Conservation (phyloP, 2,888 invertebrate species). For the Pteria penguin region DNA sequence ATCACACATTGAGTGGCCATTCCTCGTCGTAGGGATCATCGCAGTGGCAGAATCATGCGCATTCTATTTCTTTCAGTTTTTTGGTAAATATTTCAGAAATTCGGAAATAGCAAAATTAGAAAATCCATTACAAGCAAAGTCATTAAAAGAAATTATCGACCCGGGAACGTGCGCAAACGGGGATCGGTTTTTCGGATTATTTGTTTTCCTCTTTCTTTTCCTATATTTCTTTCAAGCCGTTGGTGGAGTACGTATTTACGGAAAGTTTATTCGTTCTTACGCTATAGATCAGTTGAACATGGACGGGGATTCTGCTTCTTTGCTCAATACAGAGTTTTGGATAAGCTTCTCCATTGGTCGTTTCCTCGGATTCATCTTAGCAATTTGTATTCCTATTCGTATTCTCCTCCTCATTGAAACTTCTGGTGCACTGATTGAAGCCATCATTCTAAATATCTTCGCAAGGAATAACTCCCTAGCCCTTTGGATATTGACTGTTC, state of each 20-base stretch:
- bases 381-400: constrained; percentile 57
- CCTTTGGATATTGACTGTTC: constrained; percentile 59
- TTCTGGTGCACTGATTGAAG: constrained; percentile 46
- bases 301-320: constrained; percentile 55
- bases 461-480: constrained; percentile 46
- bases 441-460: constrained; percentile 55
- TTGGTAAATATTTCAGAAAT: constrained; percentile 1
- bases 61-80: constrained; percentile 54
- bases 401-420: constrained; percentile 56
- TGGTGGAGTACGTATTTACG: constrained; percentile 63
- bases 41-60: constrained; percentile 43
- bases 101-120: background rate
- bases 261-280: constrained; percentile 65
- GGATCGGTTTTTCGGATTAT: constrained; percentile 51
- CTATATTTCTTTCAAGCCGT: constrained; percentile 60
- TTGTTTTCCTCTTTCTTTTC: constrained; percentile 55
- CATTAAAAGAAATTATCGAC: constrained; percentile 45
- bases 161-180: constrained; percentile 61
- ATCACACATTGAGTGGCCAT: constrained; percentile 60
- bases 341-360: constrained; percentile 62
- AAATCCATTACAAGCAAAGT: background rate
- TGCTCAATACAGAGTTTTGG: constrained; percentile 65
- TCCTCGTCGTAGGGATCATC: constrained; percentile 52
- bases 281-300: constrained; percentile 63
- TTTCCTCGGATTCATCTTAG: constrained; percentile 54